Base-by-base conservation (phyloP, 1,140 invertebrate species). In the Steinernema feltiae region DNA sequence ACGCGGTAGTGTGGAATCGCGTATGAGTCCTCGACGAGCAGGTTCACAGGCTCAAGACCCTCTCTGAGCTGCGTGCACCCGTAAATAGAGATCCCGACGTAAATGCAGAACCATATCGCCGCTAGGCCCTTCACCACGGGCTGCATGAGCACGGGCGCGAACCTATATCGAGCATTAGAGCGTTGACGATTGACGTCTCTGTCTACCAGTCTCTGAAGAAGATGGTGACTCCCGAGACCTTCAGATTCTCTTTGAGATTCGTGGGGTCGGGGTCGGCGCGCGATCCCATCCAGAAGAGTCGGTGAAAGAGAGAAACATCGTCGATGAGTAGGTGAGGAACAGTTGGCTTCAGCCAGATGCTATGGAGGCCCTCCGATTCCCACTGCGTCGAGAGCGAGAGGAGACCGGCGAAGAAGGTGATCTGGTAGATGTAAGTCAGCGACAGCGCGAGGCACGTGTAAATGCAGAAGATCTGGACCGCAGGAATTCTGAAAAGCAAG, bases 381-480 rank as follows among this genome's bases (percentile, higher is more conserved):
- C 80, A 82, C 74, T 75, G 35, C 30, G 82, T 83, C 21, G 78
- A 76, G 3, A 86, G 48, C 0, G 82, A 72, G 1, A 85, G 70
- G 32, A 82, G 48, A 2, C 72, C 84, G 69, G 82, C 79, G 70
- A 85, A 85, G 72, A 85, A 85, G 12, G 84, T 85, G 1, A 85
- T 83, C 78, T 98, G 94, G 90, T 94, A 97, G 0, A 97, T 82
- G 87, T 97, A 98, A 0, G 94, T 95, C 81, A 97, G 93, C 48
- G 92, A 89, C 1, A 97, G 93, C 0, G 95, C 94, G 35, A 93
- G 91, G 83, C 94, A 94, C 76, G 93, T 94, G 87, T 97, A 98
- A 81, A 95, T 92, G 88, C 94, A 98, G 88, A 98, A 98, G 80
- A 97, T 97, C 85, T 93, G 91, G 0, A 98, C 93, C 3, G 84